These are phyloP conservation scores for Hippocampus zosterae DNA, from an alignment of 2,113 vertebrate species.

Conservation along the genomic window DNA sequence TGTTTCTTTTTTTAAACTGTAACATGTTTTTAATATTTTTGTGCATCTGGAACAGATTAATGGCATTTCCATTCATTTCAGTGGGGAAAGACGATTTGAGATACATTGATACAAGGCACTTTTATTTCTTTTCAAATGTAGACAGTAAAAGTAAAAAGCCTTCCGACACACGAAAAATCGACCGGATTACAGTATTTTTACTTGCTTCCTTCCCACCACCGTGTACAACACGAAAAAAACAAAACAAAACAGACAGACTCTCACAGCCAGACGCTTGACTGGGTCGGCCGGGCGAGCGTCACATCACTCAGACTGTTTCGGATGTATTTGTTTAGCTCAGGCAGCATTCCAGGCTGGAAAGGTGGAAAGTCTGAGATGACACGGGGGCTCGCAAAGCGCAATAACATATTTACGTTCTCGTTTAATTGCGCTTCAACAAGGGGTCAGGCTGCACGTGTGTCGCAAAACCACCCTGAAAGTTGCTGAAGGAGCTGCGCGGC, in stretches of 20 bases:
- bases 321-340: background rate
- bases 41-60: too few relatives aligned
- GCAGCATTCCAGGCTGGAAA: constrained; percentile 2
- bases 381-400: constrained; percentile 1
- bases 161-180: background rate
- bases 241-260: background rate
- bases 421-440: constrained; percentile 16
- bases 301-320: background rate
- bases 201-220: background rate
- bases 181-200: background rate
- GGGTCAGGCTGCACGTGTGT: constrained; percentile 7
- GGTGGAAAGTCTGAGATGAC: constrained; percentile 34
- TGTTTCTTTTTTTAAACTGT: too few relatives aligned
- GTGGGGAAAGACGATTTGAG: too few relatives aligned
- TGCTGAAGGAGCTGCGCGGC: constrained; percentile 65
- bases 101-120: too few relatives aligned
- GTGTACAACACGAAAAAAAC: background rate
- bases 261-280: background rate
- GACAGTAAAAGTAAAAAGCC: background rate
- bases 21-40: too few relatives aligned
- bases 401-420: constrained; percentile 30
- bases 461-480: constrained; percentile 34
- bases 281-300: background rate
- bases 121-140: too few relatives aligned
- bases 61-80: too few relatives aligned